Conservation (phyloP, 2,888 invertebrate genomes). For the Trichacis sp. region DNA sequence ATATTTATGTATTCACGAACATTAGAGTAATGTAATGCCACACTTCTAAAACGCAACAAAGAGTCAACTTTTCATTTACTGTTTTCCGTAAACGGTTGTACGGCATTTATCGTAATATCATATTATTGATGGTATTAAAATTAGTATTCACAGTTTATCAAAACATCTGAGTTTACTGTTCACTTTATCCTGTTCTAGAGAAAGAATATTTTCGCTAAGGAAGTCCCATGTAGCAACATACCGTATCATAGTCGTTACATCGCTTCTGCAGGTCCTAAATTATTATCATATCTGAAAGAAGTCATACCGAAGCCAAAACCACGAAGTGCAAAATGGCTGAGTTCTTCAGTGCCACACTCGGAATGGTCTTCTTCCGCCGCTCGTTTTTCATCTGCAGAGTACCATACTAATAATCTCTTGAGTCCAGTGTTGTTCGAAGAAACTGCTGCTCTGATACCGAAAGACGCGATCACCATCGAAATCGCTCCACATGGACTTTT, state of each 20-base stretch:
- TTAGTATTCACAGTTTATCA: too few relatives aligned
- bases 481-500: slow-evolving; percentile 91
- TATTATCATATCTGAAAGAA: slow-evolving; percentile 75
- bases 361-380: slow-evolving; percentile 79
- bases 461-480: slow-evolving; percentile 87
- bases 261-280: slow-evolving; percentile 77
- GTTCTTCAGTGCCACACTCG: slow-evolving; percentile 81
- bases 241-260: too few relatives aligned
- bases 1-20: too few relatives aligned
- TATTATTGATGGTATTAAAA: too few relatives aligned
- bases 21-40: too few relatives aligned
- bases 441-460: slow-evolving; percentile 81
- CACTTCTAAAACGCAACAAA: too few relatives aligned
- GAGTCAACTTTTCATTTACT: too few relatives aligned
- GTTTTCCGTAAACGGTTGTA: too few relatives aligned
- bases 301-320: slow-evolving; percentile 77
- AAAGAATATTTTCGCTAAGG: slow-evolving; percentile 83
- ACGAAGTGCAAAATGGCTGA: slow-evolving; percentile 85
- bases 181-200: slow-evolving; percentile 70
- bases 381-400: slow-evolving; percentile 76
- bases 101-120: too few relatives aligned
- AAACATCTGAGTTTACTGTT: too few relatives aligned
- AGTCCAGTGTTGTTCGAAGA: too few relatives aligned
- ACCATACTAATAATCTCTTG: slow-evolving; percentile 84
- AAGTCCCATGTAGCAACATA: slow-evolving; percentile 88